Evolutionary conservation across 1,140 invertebrate genomes (phyloP), one percentile per base, ranked within the genome.

Genomic region (Parapsyche elsis): DNA sequence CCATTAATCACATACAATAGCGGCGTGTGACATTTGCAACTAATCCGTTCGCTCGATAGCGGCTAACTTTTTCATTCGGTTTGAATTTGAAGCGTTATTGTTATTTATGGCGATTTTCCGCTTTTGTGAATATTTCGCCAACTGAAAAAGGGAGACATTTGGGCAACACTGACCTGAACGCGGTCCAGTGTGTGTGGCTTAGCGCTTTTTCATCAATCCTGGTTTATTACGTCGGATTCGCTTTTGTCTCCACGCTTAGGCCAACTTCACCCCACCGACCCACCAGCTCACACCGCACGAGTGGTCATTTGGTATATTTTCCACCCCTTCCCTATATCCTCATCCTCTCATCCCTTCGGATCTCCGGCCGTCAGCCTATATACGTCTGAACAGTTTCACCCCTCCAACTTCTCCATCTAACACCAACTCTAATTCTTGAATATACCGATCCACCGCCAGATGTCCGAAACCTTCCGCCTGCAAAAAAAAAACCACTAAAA

Each of bases 181-280:
- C 46, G 12, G 75, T 77, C 53, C 57, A 30, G 19, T 49, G 16
- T 67, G 21, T 75, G 71, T 77, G 87, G 87, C 88, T 89, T 88
- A 89, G 88, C 88, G 88, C 88, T 88, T 88, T 89, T 89, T 89
- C 88, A 89, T 89, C 88, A 89, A 89, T 89, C 88, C 88, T 88
- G 87, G 87, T 89, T 89, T 89, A 89, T 88, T 89, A 88, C 88
- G 85, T 85, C 84, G 85, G 87, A 86, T 88, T 86, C 87, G 86
- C 87, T 87, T 88, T 88, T 88, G 88, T 88, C 88, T 88, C 84
- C 87, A 24, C 84, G 82, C 83, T 82, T 80, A 74, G 80, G 82
- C 84, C 85, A 84, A 84, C 84, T 46, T 71, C 87, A 57, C 84
- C 81, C 82, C 81, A 78, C 74, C 84, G 84, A 83, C 84, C 64